phyloP scores from a whole-genome alignment of 2,888 invertebrate species.

The Diaprepes abbreviatus region DNA sequence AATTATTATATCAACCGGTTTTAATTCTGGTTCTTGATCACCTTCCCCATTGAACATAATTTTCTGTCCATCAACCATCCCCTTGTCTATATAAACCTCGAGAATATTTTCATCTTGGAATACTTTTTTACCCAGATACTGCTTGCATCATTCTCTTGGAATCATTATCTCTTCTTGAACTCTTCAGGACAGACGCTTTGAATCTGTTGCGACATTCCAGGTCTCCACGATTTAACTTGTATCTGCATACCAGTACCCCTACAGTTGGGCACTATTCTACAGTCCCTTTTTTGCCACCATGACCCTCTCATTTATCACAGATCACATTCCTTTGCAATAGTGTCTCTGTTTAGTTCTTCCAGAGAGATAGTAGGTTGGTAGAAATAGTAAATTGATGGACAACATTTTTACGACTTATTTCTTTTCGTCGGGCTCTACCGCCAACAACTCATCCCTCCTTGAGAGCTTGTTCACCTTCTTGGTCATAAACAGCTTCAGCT shows the following conservation, averaged over 20 bases:
- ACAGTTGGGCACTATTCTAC: conserved; percentile 89
- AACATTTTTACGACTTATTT: conserved; percentile 79
- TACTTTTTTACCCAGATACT: conserved; percentile 92
- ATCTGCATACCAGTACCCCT: conserved; percentile 89
- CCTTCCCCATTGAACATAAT: conserved; percentile 95
- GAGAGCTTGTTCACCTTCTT: conserved; percentile 95
- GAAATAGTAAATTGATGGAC: too few relatives aligned
- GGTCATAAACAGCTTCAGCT: conserved; percentile 92
- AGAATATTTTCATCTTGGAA: conserved; percentile 91
- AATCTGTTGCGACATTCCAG: conserved; percentile 90
- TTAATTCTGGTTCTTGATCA: conserved; percentile 94
- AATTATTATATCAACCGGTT: conserved; percentile 96
- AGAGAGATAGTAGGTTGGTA: conserved; percentile 90
- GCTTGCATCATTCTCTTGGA: conserved; percentile 94
- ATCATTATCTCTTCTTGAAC: conserved; percentile 90
- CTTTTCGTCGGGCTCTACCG: conserved; percentile 68
- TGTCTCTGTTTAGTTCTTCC: conserved; percentile 95
- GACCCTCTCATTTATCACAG: conserved; percentile 96
- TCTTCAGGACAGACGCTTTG: conserved; percentile 87
- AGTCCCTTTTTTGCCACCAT: conserved; percentile 94
- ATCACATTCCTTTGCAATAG: conserved; percentile 93
- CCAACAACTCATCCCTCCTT: conserved; percentile 89
- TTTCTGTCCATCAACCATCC: conserved; percentile 96
- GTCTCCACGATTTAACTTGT: conserved; percentile 78
- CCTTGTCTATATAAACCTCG: conserved; percentile 95